Evolutionary conservation across 2,888 invertebrate genomes (phyloP).

Genomic region (Agriotes lineatus): DNA sequence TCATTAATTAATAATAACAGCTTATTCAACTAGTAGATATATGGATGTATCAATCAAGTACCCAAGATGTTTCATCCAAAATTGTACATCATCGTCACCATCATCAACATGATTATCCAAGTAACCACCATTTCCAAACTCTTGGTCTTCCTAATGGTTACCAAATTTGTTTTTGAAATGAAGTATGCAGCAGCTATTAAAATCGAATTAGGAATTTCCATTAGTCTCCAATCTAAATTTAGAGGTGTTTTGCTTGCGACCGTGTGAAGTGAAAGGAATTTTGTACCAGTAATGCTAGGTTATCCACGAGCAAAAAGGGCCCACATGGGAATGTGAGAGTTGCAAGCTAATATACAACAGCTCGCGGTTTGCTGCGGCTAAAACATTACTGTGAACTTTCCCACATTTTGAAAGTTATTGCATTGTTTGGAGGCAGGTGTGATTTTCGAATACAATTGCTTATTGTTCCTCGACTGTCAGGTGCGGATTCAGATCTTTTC

Average conservation of each 20-base stretch:
- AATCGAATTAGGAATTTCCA: conserved; percentile 17
- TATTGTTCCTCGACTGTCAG: neutral
- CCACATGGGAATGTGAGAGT: too few relatives aligned
- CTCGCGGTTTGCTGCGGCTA: neutral
- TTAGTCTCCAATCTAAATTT: neutral
- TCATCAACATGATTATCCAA: too few relatives aligned
- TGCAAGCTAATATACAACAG: neutral
- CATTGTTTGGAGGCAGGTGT: conserved; percentile 7
- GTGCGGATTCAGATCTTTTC: conserved; percentile 1
- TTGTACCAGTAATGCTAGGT: too few relatives aligned
- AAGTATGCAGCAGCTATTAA: neutral
- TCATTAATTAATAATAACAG: too few relatives aligned
- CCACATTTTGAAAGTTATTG: conserved; percentile 20
- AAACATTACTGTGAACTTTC: conserved; percentile 6
- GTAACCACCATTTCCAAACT: too few relatives aligned
- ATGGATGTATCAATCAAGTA: too few relatives aligned
- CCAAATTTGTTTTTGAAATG: neutral
- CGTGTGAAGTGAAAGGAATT: conserved; percentile 6
- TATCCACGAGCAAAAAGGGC: too few relatives aligned
- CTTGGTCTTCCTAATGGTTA: too few relatives aligned
- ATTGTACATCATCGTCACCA: too few relatives aligned
- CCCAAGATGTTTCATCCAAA: too few relatives aligned
- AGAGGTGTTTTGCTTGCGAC: neutral
- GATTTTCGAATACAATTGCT: conserved; percentile 21
- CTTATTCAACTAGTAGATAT: too few relatives aligned